Evolutionary conservation across 2,888 invertebrate species (phyloP).

Genomic region (Synanthedon vespiformis): DNA sequence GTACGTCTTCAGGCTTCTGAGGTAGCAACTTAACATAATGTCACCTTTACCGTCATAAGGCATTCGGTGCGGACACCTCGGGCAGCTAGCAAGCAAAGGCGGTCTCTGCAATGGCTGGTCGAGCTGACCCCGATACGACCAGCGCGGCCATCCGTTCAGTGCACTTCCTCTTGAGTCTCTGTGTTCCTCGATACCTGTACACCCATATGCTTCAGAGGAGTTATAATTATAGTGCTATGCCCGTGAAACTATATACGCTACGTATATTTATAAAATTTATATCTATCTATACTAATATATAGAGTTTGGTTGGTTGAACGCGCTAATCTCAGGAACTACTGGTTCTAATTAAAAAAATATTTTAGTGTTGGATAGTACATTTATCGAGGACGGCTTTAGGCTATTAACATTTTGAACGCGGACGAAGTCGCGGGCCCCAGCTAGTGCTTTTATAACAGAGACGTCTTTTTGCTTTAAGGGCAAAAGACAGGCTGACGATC

Average conservation of each 20-base stretch:
- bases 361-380: no score
- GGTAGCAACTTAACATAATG: no score
- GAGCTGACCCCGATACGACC: conserved; percentile 37
- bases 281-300: neutral
- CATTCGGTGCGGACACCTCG: conserved; percentile 40
- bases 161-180: conserved; percentile 62
- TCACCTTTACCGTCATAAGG: conserved; percentile 40
- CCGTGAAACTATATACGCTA: neutral
- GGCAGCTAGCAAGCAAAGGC: conserved; percentile 64
- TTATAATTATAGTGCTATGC: conserved; percentile 19
- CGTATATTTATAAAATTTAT: neutral
- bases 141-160: conserved; percentile 52
- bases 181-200: conserved; percentile 62
- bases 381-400: no score
- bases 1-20: no score
- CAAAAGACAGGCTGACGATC: no score
- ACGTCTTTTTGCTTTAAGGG: no score
- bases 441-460: neutral
- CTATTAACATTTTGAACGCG: no score
- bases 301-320: no score
- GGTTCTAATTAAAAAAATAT: no score
- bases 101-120: conserved; percentile 47
- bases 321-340: no score
- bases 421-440: no score
- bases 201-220: conserved; percentile 39